Percentiles rank a stretch among this genome's conserved stretches.
phyloP scores from a whole-genome alignment of 1,140 invertebrate genomes.

The Protaetia brevitarsis region DNA sequence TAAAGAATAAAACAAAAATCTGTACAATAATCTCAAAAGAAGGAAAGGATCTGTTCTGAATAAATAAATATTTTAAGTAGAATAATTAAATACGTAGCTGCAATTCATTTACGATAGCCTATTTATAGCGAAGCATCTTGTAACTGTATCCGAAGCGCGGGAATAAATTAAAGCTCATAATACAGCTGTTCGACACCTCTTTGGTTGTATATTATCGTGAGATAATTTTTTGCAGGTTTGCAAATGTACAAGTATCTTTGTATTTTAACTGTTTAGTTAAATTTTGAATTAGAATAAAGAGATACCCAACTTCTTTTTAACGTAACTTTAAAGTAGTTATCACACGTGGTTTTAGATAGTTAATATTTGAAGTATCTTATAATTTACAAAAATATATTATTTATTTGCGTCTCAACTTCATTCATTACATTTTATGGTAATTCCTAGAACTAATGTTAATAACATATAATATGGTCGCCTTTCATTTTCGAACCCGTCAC shows the following conservation, averaged over 20 bases:
- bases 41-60: not conserved
- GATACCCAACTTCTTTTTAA: too few relatives aligned
- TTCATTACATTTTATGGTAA: not conserved
- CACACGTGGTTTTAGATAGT: too few relatives aligned
- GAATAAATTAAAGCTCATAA: constrained; percentile 13
- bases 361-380: too few relatives aligned
- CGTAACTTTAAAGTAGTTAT: too few relatives aligned
- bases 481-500: constrained; percentile 14
- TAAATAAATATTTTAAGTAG: not conserved
- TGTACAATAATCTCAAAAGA: not conserved
- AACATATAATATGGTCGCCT: not conserved
- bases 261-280: too few relatives aligned
- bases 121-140: not conserved
- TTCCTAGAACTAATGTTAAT: constrained; percentile 25
- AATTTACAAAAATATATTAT: too few relatives aligned
- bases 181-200: constrained; percentile 12
- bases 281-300: too few relatives aligned
- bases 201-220: not conserved
- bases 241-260: too few relatives aligned
- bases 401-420: not conserved
- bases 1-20: not conserved
- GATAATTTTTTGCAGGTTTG: not conserved
- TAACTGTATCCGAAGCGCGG: not conserved
- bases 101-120: not conserved
- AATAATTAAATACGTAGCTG: not conserved